phyloP scores from a whole-genome alignment of 1,140 invertebrate genomes.

The Medauroidea extradentata region DNA sequence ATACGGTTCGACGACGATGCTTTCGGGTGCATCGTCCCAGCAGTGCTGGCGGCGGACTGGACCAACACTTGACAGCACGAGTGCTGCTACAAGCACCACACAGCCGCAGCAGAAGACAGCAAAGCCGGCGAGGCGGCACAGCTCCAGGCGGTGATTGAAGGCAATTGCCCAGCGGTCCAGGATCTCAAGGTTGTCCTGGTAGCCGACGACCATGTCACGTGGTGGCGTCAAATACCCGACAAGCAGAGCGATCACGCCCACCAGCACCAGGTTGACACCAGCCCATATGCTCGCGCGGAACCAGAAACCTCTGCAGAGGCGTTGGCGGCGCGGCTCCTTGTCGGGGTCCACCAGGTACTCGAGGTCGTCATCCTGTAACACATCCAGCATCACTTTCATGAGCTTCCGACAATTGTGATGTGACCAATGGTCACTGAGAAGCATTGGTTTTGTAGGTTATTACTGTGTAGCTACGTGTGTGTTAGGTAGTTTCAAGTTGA shows the following conservation, averaged over 20 bases:
- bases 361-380: constrained; percentile 42
- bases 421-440: no score
- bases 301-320: constrained; percentile 37
- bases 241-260: constrained; percentile 47
- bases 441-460: no score
- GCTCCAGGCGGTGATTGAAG: constrained; percentile 50
- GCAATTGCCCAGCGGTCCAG: constrained; percentile 44
- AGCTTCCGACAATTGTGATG: no score
- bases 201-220: constrained; percentile 42
- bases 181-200: constrained; percentile 43
- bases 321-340: neutral
- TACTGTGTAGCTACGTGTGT: no score
- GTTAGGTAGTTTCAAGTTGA: no score
- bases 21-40: neutral
- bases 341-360: constrained; percentile 42
- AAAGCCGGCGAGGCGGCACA: constrained; percentile 49
- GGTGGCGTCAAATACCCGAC: constrained; percentile 50
- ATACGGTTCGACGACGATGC: neutral
- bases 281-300: constrained; percentile 46
- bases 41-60: neutral
- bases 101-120: constrained; percentile 51
- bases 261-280: constrained; percentile 44
- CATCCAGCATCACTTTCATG: no score
- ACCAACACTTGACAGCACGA: constrained; percentile 44
- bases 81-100: constrained; percentile 43